These are phyloP conservation scores for Rhombomys opimus DNA, from an alignment of 2,113 vertebrate genomes.

Conservation along the genomic window DNA sequence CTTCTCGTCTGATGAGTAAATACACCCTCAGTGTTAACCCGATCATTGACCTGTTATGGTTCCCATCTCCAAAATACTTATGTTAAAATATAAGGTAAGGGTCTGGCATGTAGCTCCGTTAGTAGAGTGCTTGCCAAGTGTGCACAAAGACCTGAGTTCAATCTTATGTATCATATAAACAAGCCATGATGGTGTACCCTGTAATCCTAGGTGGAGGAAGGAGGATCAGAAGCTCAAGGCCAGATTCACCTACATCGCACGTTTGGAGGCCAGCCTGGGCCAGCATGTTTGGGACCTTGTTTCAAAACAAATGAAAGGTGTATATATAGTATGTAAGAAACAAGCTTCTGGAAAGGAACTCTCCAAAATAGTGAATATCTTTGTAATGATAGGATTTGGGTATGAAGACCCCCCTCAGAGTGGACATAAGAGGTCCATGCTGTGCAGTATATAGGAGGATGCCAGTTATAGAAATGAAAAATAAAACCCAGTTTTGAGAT, in stretches of 20 bases:
- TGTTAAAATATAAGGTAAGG: constrained; percentile 32
- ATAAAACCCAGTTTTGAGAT: not conserved
- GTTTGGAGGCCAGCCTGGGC: not conserved
- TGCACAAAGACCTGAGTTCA: not conserved
- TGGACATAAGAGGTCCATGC: not conserved
- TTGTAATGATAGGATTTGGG: not conserved
- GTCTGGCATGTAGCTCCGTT: not conserved
- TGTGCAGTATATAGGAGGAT: not conserved
- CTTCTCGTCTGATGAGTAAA: not conserved
- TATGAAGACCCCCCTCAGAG: not conserved
- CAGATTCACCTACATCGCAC: not conserved
- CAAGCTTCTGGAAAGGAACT: constrained; percentile 8
- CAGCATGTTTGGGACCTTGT: not conserved
- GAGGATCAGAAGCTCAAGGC: too few relatives aligned
- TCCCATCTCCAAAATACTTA: not conserved
- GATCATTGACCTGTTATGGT: not conserved
- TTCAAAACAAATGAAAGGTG: not conserved
- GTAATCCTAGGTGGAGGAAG: not conserved
- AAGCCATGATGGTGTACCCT: not conserved
- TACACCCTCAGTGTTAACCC: not conserved
- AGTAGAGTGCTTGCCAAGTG: not conserved
- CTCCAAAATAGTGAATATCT: not conserved
- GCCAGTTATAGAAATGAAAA: not conserved
- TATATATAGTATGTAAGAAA: not conserved
- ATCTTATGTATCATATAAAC: too few relatives aligned